Evolutionary conservation across 2,797 vertebrate genomes (phyloP).

Genomic region (Enteromius paludinosus): DNA sequence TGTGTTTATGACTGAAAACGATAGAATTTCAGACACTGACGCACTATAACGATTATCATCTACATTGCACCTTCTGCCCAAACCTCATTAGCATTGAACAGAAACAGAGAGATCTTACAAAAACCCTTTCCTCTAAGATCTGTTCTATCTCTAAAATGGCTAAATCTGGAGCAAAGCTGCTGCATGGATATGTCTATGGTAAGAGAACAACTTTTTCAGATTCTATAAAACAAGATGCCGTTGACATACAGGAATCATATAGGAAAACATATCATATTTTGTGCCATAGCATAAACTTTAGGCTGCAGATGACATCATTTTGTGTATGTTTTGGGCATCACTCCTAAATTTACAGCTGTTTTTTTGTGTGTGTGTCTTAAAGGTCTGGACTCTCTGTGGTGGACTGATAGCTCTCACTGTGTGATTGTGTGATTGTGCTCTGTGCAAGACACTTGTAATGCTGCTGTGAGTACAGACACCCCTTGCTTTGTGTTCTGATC

Average conservation of each 20-base stretch:
- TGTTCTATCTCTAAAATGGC: conserved; percentile 41
- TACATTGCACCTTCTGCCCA: conserved; percentile 80
- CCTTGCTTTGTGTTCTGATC: conserved; percentile 32
- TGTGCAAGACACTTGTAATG: conserved; percentile 50
- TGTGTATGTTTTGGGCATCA: conserved; percentile 26
- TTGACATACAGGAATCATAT: conserved; percentile 4
- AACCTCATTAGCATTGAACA: conserved; percentile 65
- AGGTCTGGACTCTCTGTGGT: conserved; percentile 34
- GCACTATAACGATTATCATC: conserved; percentile 72
- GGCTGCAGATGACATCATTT: conserved; percentile 44
- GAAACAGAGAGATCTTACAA: conserved; percentile 42
- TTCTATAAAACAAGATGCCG: conserved; percentile 19
- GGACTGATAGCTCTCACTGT: conserved; percentile 32
- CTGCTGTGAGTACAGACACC: conserved; percentile 37
- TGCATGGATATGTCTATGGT: conserved; percentile 39
- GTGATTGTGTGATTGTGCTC: conserved; percentile 53
- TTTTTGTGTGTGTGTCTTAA: not conserved
- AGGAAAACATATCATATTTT: not conserved
- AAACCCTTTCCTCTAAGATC: conserved; percentile 24
- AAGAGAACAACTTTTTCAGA: conserved; percentile 36
- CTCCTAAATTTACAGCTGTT: not conserved
- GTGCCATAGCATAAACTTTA: conserved; percentile 32
- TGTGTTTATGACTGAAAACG: conserved; percentile 45
- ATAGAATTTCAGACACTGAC: conserved; percentile 54
- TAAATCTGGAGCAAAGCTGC: conserved; percentile 39